Evolutionary conservation across 2,113 vertebrate species (phyloP).

Genomic region (Leucopsar rothschildi): DNA sequence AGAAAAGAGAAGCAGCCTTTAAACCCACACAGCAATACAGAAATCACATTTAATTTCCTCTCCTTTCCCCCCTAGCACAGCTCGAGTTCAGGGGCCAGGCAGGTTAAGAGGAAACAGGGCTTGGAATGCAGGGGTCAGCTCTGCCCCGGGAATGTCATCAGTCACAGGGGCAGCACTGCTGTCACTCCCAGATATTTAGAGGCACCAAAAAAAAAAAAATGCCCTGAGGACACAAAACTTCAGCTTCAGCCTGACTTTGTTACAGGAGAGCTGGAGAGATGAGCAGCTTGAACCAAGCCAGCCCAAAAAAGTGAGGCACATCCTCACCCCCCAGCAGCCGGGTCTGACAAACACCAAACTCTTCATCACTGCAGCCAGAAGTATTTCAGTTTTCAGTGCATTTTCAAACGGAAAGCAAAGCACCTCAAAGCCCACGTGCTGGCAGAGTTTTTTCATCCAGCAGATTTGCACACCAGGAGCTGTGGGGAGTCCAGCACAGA

Average conservation of each 20-base stretch:
- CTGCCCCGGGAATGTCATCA: constrained; percentile 31
- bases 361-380: not conserved
- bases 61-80: not conserved
- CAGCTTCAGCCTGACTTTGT: not conserved
- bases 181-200: not conserved
- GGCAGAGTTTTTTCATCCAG: not conserved
- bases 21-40: not conserved
- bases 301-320: not conserved
- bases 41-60: not conserved
- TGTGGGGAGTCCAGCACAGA: not conserved
- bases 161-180: constrained; percentile 35
- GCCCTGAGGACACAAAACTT: not conserved
- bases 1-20: not conserved
- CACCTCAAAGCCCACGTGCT: not conserved
- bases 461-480: not conserved
- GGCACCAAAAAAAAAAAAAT: not conserved
- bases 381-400: not conserved
- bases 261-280: not conserved
- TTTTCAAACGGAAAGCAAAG: not conserved
- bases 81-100: constrained; percentile 9
- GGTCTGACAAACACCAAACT: not conserved
- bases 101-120: constrained; percentile 21
- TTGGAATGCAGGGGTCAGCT: constrained; percentile 47
- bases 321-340: not conserved
- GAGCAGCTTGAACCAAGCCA: not conserved